phyloP scores from a whole-genome alignment of 2,113 vertebrate genomes.

The Actinemys pallida region DNA sequence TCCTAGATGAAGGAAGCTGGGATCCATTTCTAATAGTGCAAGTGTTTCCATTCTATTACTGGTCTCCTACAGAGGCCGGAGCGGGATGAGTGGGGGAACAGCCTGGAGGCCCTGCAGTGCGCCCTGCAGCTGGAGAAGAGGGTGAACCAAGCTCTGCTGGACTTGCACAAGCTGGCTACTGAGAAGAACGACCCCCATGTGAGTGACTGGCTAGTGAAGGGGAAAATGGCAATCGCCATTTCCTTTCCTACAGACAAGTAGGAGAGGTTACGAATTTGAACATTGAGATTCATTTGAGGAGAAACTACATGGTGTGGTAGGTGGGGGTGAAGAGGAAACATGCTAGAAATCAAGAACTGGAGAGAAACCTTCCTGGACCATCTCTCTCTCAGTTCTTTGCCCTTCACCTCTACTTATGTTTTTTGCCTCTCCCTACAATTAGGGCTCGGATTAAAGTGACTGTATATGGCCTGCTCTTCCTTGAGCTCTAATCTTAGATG shows the following conservation, averaged over 20 bases:
- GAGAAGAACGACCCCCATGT: constrained; percentile 50
- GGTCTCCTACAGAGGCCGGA: constrained; percentile 48
- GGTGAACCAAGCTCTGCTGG: constrained; percentile 62
- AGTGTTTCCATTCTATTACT: background rate
- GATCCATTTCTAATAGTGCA: background rate
- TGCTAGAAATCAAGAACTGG: no score
- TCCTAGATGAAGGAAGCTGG: background rate
- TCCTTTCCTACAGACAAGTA: background rate
- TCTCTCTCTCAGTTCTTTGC: no score
- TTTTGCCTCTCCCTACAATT: no score
- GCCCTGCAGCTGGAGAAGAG: background rate
- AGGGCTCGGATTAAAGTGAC: background rate
- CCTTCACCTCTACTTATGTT: no score
- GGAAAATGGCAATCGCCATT: background rate
- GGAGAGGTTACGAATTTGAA: no score
- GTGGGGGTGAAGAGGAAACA: no score
- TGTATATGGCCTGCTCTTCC: background rate
- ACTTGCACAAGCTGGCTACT: constrained; percentile 62
- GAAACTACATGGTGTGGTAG: no score
- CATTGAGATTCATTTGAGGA: no score
- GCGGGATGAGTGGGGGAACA: constrained; percentile 31
- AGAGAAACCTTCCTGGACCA: no score
- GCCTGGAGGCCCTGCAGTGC: no score
- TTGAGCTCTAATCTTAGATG: background rate
- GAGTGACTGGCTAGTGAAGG: background rate